A percentile compares a stretch with the other conserved stretches of the same genome.
Conservation (phyloP, 30 jellyfish, hydroid and myxozoan genomes). For the Pelagia noctiluca region DNA sequence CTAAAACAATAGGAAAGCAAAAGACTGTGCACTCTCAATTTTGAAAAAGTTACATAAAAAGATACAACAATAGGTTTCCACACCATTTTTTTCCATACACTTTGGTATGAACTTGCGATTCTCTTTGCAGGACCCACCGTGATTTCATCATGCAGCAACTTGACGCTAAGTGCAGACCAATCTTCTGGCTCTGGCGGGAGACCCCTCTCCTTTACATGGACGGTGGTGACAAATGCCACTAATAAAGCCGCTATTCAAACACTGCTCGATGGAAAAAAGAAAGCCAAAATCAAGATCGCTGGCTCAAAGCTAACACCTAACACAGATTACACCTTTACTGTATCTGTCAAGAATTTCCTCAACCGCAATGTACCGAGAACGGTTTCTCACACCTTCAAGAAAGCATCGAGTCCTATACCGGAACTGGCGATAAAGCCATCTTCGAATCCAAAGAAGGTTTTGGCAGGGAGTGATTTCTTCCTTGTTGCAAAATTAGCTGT, state of each 20-base stretch:
- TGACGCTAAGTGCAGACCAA: constrained; percentile 3
- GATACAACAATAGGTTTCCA: too few relatives aligned
- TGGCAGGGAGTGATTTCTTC: background rate
- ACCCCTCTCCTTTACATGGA: background rate
- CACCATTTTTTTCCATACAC: too few relatives aligned
- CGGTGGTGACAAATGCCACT: background rate
- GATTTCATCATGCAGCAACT: constrained; percentile 2
- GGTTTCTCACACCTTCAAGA: background rate
- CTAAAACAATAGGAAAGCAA: too few relatives aligned
- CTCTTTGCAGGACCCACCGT: background rate
- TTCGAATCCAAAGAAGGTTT: background rate
- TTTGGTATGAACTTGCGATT: too few relatives aligned
- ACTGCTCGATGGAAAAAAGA: background rate
- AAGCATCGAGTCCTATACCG: constrained; percentile 13
- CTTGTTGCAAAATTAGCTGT: background rate
- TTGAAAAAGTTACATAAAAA: too few relatives aligned
- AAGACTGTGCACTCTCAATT: too few relatives aligned
- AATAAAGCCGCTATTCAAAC: background rate
- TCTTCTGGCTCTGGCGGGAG: constrained; percentile 9
- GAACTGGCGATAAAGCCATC: background rate
- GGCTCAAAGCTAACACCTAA: background rate
- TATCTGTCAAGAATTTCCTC: background rate
- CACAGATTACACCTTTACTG: background rate
- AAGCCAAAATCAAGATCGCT: background rate
- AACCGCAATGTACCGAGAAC: background rate